phyloP scores from a whole-genome alignment of 2,888 invertebrate species.

The Therioaphis trifolii region DNA sequence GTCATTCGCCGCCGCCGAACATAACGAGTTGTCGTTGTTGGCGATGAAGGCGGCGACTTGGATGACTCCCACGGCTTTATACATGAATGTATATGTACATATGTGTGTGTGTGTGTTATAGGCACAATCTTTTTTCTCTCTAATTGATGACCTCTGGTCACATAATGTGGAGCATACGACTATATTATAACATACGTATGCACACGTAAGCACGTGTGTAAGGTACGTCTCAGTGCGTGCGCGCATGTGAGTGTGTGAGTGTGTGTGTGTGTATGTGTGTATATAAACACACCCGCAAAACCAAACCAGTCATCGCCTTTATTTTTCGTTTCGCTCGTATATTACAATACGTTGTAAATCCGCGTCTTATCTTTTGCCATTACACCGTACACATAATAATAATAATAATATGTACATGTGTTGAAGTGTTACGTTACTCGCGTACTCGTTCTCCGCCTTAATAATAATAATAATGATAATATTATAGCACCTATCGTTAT shows the following conservation, averaged over 20 bases:
- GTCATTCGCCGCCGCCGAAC: not conserved
- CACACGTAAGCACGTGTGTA: not conserved
- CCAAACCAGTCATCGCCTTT: slow-evolving; percentile 9
- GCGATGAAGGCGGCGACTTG: not conserved
- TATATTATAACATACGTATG: not conserved
- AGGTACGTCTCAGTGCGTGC: not conserved
- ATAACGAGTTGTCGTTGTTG: slow-evolving; percentile 7
- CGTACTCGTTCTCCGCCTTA: not conserved
- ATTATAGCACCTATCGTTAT: no score
- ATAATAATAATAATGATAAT: not conserved
- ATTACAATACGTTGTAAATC: not conserved
- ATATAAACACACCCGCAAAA: slow-evolving; percentile 21
- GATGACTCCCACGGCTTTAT: slow-evolving; percentile 16
- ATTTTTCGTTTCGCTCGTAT: slow-evolving; percentile 27
- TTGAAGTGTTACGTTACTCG: not conserved
- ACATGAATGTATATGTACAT: not conserved
- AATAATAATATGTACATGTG: not conserved
- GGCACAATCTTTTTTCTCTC: no score
- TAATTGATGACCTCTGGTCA: slow-evolving; percentile 37
- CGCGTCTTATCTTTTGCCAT: not conserved
- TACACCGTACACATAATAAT: not conserved
- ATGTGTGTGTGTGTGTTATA: not conserved
- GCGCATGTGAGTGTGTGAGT: no score
- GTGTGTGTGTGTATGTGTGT: not conserved
- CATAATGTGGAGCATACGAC: slow-evolving; percentile 26